Evolutionary conservation across 2,888 invertebrate genomes (phyloP).

Genomic region (Dioctria linearis): DNA sequence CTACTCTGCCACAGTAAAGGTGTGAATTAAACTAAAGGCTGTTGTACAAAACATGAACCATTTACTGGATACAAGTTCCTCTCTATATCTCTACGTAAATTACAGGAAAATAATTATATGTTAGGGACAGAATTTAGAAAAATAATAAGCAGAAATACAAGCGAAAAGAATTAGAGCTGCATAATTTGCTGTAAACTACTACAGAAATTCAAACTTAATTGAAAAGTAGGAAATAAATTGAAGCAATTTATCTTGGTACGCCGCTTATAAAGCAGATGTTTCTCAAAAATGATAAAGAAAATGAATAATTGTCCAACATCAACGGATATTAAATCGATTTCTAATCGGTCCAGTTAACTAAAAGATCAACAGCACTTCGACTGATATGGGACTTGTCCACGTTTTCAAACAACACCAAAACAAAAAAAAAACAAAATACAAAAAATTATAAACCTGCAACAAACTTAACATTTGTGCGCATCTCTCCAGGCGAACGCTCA

Average conservation of each 20-base stretch:
- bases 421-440: background rate
- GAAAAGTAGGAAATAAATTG: background rate
- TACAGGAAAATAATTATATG: too few species aligned
- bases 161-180: too few species aligned
- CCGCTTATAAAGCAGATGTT: background rate
- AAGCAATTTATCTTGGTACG: background rate
- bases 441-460: background rate
- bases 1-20: too few species aligned
- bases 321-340: slow-evolving; percentile 34
- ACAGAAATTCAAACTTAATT: background rate
- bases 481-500: slow-evolving; percentile 1
- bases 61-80: too few species aligned
- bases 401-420: background rate
- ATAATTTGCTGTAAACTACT: too few species aligned
- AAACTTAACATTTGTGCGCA: background rate
- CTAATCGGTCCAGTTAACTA: slow-evolving; percentile 41
- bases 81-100: too few species aligned
- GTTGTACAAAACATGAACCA: too few species aligned
- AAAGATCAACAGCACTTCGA: background rate
- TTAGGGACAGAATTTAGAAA: too few species aligned
- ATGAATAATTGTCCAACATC: slow-evolving; percentile 46
- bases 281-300: background rate
- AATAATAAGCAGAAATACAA: too few species aligned
- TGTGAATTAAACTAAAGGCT: too few species aligned
- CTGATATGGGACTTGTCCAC: slow-evolving; percentile 22